Evolutionary conservation across 35 echinoderm and acorn worm genomes (phyloP).

Genomic region (Amphiura filiformis): DNA sequence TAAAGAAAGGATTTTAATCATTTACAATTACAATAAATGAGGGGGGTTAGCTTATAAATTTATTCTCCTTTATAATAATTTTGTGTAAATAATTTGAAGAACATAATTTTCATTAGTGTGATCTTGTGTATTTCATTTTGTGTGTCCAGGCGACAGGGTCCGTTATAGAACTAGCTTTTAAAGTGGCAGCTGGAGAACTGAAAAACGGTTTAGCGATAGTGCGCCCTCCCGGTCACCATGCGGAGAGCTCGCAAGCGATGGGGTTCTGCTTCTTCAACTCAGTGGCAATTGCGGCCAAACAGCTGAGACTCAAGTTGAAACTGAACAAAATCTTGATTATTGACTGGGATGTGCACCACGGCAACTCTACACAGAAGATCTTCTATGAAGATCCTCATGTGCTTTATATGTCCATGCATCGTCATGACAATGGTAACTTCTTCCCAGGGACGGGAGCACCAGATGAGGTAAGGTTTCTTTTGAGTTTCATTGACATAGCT

Average conservation of each 20-base stretch:
- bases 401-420: slow-evolving; percentile 97
- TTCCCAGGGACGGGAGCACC: slow-evolving; percentile 96
- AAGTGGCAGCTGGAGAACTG: slow-evolving; percentile 89
- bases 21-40: too few relatives aligned
- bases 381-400: slow-evolving; percentile 99
- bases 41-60: too few relatives aligned
- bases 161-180: slow-evolving; percentile 94
- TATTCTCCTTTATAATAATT: too few relatives aligned
- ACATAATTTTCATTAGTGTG: not conserved
- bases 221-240: slow-evolving; percentile 95
- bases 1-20: too few relatives aligned
- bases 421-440: slow-evolving; percentile 98
- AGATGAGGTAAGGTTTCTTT: slow-evolving; percentile 74
- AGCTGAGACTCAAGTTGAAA: slow-evolving; percentile 90
- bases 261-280: slow-evolving; percentile 99
- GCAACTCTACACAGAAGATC: slow-evolving; percentile 99
- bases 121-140: not conserved
- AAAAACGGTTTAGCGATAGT: slow-evolving; percentile 98
- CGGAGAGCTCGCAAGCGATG: slow-evolving; percentile 96
- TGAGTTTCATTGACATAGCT: not conserved
- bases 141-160: slow-evolving; percentile 87
- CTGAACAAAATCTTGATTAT: slow-evolving; percentile 99
- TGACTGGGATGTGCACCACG: slow-evolving; percentile 99
- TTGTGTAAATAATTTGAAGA: too few relatives aligned
- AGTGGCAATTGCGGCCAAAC: slow-evolving; percentile 95